Base-by-base conservation (phyloP, 2,888 invertebrate species). In the Ceriagrion tenellum region DNA sequence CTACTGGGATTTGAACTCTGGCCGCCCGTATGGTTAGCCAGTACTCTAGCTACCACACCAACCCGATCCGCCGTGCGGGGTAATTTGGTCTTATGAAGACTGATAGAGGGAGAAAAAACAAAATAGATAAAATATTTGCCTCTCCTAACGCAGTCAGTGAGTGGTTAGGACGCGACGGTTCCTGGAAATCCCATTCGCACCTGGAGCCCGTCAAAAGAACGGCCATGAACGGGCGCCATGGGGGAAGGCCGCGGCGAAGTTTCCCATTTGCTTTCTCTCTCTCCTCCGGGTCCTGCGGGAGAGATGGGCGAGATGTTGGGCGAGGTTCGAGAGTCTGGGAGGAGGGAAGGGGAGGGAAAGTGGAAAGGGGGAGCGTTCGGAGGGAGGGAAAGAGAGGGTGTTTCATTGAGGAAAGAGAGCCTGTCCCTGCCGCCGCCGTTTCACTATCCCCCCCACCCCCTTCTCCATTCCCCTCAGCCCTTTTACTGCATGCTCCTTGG, bases 371-470 rank as follows among this genome's bases (percentile, higher is more conserved):
- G n/a, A n/a, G n/a, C n/a, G 20, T 23, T 8, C 1, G 35, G 13
- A 16, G 81, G 26, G 3, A 35, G 81, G 8, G 47, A n/a, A n/a
- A n/a, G n/a, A n/a, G n/a, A n/a, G 47, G 47, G 47, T n/a, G 81
- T 81, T 81, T 81, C 81, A 81, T 81, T 81, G 81, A 81, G 81
- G 81, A 81, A 81, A 81, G 81, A 81, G 81, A 81, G 23, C 59
- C 59, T 69, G n/a, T n/a, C 69, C n/a, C n/a, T n/a, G 69, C 69
- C 69, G 26, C 69, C 59, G 59, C 59, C 59, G 47, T 47, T 8
- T 47, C 47, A 4, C 47, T 47, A 2, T 8, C 47, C 47, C 4
- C 47, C 47, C 47, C 59, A 12, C 12, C n/a, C 69, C 23, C 18
- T 23, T 12, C 74, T 12, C 30, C 74, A 4, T 4, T 20, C 63